Base-by-base conservation (phyloP, 2,888 invertebrate genomes). In the Eurytoma adleriae region DNA sequence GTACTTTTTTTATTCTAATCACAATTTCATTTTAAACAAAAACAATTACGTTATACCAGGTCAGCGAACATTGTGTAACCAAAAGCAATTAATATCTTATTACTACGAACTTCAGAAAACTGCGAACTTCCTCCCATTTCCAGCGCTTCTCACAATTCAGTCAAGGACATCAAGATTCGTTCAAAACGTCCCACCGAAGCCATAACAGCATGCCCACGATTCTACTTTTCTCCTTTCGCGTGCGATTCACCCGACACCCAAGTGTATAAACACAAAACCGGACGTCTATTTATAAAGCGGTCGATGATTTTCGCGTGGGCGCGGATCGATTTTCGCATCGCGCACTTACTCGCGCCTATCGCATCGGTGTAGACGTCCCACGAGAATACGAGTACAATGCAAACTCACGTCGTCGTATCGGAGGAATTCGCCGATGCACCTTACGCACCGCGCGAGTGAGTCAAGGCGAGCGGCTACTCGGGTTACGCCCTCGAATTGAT, bases 401-500 rank as follows among this genome's bases (percentile, higher is more conserved):
- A 7, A 4, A 40, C 40, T 4, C 40, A 30, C 54, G 14, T 54
- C 3, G 54, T 0, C 14, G 13, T 13, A 54, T 54, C 54, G 54
- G 54, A 54, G 16, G 13, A 54, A 54, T 54, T 54, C 54, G 59
- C 13, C 24, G 59, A 24, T 62, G 30, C 62, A 62, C 30, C 27
- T 40, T 30, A 13, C 59, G 59, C 24, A 18, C 54, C 3, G 4
- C 10, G 30, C 27, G 62, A 30, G 14, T 30, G 56, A 69, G 30
- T 69, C 69, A 69, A 69, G 54, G 69, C 18, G 18, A 56, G 24
- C 68, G 54, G 52, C 68, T 56, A 56, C 56, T 50, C 30, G 56
- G 56, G 69, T 69, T 69, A 69, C 69, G 56, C 69, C 69, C 18
- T 56, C 18, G 56, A 69, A 56, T 69, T n/a, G 16, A 69, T 69